These are phyloP conservation scores for Daktulosphaira vitifoliae DNA, from an alignment of 1,140 invertebrate species.

Conservation along the genomic window DNA sequence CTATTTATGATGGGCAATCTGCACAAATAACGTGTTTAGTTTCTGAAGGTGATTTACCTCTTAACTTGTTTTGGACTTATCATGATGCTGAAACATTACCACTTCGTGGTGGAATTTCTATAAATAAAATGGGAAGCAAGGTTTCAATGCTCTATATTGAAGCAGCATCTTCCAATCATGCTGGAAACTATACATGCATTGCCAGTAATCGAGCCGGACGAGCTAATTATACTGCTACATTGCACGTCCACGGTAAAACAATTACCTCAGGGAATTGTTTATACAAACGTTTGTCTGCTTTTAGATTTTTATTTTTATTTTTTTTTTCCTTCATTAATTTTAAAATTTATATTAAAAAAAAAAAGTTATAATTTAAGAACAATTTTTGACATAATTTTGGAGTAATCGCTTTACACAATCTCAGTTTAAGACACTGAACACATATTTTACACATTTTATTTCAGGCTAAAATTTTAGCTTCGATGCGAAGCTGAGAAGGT, in stretches of 20 bases:
- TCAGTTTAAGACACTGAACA: too few species aligned
- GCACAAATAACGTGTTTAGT: conserved; percentile 40
- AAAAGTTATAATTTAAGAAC: too few species aligned
- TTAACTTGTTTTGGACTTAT: conserved; percentile 58
- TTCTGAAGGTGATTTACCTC: conserved; percentile 60
- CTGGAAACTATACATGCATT: conserved; percentile 63
- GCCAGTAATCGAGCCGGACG: conserved; percentile 55
- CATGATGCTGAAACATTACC: conserved; percentile 43
- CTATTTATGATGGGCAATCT: conserved; percentile 45
- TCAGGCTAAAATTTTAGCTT: too few species aligned
- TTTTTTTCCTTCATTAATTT: too few species aligned
- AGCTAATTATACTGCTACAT: conserved; percentile 51
- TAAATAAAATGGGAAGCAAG: conserved; percentile 49
- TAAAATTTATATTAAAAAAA: not conserved
- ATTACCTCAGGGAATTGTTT: too few species aligned
- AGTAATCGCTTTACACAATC: too few species aligned
- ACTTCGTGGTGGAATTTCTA: not conserved
- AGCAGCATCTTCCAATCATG: conserved; percentile 51
- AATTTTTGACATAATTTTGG: conserved; percentile 3
- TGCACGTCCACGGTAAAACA: conserved; percentile 54
- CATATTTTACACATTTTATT: too few species aligned
- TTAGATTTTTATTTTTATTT: conserved; percentile 3
- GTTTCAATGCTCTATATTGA: conserved; percentile 67
- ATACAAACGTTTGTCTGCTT: not conserved
- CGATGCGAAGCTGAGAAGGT: too few species aligned